Conservation (phyloP, 2,797 vertebrate genomes). For the Sebastes steindachneri region DNA sequence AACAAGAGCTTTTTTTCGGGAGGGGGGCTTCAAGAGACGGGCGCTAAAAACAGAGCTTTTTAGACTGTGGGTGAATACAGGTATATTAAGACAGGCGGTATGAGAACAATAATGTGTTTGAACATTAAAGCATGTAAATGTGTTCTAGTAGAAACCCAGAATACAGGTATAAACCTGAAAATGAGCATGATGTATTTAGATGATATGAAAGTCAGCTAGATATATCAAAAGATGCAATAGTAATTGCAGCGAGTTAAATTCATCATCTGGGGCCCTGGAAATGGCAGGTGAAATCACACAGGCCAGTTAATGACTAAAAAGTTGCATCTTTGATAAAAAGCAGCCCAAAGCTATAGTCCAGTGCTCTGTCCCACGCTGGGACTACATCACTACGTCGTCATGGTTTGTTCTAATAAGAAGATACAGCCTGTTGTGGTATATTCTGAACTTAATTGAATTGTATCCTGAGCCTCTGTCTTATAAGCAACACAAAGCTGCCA, state of each 20-base stretch:
- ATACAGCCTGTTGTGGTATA: constrained; percentile 59
- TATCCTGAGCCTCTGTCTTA: constrained; percentile 71
- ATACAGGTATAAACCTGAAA: too few relatives aligned
- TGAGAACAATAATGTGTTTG: too few relatives aligned
- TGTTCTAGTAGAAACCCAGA: too few relatives aligned
- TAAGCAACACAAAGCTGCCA: constrained; percentile 79
- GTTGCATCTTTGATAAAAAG: neutral
- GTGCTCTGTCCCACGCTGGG: neutral
- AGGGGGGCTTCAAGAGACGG: too few relatives aligned
- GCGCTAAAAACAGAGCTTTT: too few relatives aligned
- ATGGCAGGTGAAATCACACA: neutral
- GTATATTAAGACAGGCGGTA: too few relatives aligned
- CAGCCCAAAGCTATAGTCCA: neutral
- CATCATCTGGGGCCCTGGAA: neutral
- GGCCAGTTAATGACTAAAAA: neutral
- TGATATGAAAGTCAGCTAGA: neutral
- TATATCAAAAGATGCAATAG: neutral
- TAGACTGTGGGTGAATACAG: too few relatives aligned
- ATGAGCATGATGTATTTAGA: too few relatives aligned
- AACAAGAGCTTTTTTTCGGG: too few relatives aligned
- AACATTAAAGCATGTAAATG: too few relatives aligned
- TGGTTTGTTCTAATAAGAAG: constrained; percentile 60
- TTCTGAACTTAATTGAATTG: constrained; percentile 76
- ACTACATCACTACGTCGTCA: constrained; percentile 46
- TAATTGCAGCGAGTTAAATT: neutral